Evolutionary conservation across 1,140 invertebrate species (phyloP).

Genomic region (Lanistes nyassanus): DNA sequence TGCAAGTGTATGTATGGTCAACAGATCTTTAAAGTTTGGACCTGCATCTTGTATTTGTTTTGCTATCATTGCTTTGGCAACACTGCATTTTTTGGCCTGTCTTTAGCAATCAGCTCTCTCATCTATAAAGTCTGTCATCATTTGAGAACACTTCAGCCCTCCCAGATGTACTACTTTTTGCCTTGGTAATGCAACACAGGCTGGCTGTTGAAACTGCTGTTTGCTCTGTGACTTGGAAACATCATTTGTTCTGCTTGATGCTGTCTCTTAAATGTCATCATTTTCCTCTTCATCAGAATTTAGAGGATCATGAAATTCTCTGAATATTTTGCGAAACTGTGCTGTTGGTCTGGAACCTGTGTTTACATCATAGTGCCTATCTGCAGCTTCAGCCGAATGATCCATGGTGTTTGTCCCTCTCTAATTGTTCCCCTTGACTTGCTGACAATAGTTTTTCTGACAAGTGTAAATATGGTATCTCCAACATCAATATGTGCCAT

Average conservation of each 20-base stretch:
- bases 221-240: no score
- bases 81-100: neutral
- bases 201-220: no score
- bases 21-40: no score
- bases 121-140: neutral
- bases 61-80: no score
- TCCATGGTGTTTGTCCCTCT: neutral
- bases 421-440: neutral
- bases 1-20: no score
- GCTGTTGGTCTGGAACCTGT: neutral
- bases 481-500: neutral
- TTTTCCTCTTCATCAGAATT: slow-evolving; percentile 16
- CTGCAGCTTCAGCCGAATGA: slow-evolving; percentile 1
- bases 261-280: neutral
- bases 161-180: neutral
- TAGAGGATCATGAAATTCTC: slow-evolving; percentile 1
- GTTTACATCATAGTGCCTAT: slow-evolving; percentile 1
- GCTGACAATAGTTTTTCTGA: slow-evolving; percentile 5
- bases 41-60: no score
- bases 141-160: neutral
- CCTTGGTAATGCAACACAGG: neutral
- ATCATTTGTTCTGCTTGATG: no score
- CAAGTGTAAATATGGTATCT: slow-evolving; percentile 2
- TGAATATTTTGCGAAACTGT: slow-evolving; percentile 6
- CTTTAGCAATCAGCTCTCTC: neutral